phyloP scores from a whole-genome alignment of 64 coral and sea anemone genomes.

The Porites lutea region DNA sequence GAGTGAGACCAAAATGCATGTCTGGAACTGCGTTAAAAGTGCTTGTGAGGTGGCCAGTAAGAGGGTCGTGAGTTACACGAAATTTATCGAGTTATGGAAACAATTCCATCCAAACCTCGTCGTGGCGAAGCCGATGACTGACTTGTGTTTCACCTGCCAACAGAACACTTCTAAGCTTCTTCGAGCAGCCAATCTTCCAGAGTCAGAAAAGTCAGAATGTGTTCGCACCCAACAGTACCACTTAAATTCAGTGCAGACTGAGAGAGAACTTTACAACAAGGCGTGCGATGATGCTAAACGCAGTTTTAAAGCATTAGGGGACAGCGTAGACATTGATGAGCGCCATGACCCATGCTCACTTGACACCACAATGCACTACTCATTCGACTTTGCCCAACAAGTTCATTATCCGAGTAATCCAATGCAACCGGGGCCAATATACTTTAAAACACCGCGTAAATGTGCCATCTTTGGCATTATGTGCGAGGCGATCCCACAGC shows the following conservation, averaged over 20 bases:
- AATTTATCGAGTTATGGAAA: conserved; percentile 39
- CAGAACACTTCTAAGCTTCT: conserved; percentile 48
- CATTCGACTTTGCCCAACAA: conserved; percentile 25
- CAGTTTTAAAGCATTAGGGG: conserved; percentile 1
- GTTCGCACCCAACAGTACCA: conserved; percentile 32
- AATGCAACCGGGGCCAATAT: not conserved
- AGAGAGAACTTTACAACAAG: conserved; percentile 40
- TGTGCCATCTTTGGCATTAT: conserved; percentile 35
- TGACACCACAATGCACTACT: not conserved
- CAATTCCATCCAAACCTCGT: conserved; percentile 52
- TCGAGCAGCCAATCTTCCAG: conserved; percentile 23
- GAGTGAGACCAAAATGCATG: conserved; percentile 26
- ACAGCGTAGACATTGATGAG: conserved; percentile 24
- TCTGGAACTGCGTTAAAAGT: conserved; percentile 14
- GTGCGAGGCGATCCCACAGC: conserved; percentile 24
- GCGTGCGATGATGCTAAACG: conserved; percentile 28
- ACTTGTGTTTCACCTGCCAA: conserved; percentile 64
- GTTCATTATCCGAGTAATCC: not conserved
- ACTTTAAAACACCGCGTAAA: conserved; percentile 19
- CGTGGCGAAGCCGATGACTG: conserved; percentile 47
- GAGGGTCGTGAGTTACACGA: conserved; percentile 48
- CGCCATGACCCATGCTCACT: not conserved
- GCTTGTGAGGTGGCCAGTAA: conserved; percentile 5
- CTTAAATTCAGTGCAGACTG: conserved; percentile 40
- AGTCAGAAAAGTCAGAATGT: conserved; percentile 23